phyloP scores from a whole-genome alignment of 2,888 invertebrate genomes.

The Hyalella azteca region DNA sequence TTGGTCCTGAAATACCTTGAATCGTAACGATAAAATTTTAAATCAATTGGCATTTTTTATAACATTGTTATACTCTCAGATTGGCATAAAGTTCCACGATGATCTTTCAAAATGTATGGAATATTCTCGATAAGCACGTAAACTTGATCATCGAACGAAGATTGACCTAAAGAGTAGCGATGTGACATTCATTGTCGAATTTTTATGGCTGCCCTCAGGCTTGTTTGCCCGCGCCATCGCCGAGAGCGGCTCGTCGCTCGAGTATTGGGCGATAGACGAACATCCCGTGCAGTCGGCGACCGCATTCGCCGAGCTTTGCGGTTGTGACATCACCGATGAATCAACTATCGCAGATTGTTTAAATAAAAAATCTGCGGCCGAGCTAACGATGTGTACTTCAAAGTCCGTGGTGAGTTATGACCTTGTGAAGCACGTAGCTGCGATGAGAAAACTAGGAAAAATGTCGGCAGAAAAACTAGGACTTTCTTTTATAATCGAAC shows the following conservation, averaged over 20 bases:
- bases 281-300: slow-evolving; percentile 46
- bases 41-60: too few relatives aligned
- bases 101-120: too few relatives aligned
- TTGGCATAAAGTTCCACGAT: too few relatives aligned
- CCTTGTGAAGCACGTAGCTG: too few relatives aligned
- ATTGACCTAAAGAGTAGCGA: neutral
- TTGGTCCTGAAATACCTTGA: too few relatives aligned
- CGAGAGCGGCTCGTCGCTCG: slow-evolving; percentile 58
- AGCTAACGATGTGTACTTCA: neutral
- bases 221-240: slow-evolving; percentile 58
- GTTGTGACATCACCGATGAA: neutral
- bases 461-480: too few relatives aligned
- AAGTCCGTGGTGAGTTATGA: neutral
- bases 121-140: neutral
- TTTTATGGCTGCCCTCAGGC: slow-evolving; percentile 37
- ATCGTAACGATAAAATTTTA: too few relatives aligned
- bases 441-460: too few relatives aligned
- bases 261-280: slow-evolving; percentile 58
- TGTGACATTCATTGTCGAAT: too few relatives aligned
- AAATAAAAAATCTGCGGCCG: neutral
- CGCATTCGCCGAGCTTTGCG: neutral
- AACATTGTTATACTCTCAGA: too few relatives aligned
- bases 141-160: neutral
- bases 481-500: too few relatives aligned
- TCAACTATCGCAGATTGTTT: neutral